Conservation (phyloP, 2,888 invertebrate genomes). For the Drosophila borealis region DNA sequence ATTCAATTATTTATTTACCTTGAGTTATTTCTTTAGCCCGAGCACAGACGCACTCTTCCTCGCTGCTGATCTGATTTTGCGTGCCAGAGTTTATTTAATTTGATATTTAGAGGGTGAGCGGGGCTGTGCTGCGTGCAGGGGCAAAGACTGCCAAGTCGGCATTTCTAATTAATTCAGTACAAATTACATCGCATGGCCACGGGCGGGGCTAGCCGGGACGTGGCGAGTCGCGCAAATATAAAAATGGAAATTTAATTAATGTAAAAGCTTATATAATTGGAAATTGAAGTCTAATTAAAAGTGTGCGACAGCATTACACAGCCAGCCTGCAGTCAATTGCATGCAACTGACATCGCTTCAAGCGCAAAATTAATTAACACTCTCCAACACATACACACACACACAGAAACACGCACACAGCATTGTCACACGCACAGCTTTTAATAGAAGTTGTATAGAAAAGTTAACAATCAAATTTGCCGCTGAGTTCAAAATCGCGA, state of each 20-base stretch:
- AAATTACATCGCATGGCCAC: slow-evolving; percentile 62
- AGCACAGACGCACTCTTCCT: slow-evolving; percentile 14
- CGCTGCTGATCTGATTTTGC: slow-evolving; percentile 62
- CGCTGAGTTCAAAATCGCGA: slow-evolving; percentile 53
- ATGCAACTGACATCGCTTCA: slow-evolving; percentile 73
- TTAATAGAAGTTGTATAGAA: slow-evolving; percentile 39
- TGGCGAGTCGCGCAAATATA: slow-evolving; percentile 33
- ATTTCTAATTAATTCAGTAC: slow-evolving; percentile 77
- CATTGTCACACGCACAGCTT: slow-evolving; percentile 8
- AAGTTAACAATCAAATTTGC: slow-evolving; percentile 69
- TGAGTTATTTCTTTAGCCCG: slow-evolving; percentile 62
- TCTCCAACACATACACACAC: slow-evolving; percentile 36
- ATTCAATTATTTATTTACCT: slow-evolving; percentile 84
- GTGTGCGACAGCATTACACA: slow-evolving; percentile 52
- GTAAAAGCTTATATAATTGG: slow-evolving; percentile 72
- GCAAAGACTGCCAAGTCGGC: slow-evolving; percentile 52
- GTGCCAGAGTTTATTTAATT: slow-evolving; percentile 57
- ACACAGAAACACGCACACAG: slow-evolving; percentile 24
- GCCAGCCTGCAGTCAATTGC: slow-evolving; percentile 57
- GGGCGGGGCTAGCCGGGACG: slow-evolving; percentile 10
- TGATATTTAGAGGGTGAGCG: slow-evolving; percentile 27
- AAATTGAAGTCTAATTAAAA: slow-evolving; percentile 77
- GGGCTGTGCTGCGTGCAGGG: slow-evolving; percentile 6
- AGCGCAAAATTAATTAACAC: slow-evolving; percentile 78
- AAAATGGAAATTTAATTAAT: slow-evolving; percentile 83